Base-by-base conservation (phyloP, 1,140 invertebrate genomes). In the Drosophila nigromelanica region DNA sequence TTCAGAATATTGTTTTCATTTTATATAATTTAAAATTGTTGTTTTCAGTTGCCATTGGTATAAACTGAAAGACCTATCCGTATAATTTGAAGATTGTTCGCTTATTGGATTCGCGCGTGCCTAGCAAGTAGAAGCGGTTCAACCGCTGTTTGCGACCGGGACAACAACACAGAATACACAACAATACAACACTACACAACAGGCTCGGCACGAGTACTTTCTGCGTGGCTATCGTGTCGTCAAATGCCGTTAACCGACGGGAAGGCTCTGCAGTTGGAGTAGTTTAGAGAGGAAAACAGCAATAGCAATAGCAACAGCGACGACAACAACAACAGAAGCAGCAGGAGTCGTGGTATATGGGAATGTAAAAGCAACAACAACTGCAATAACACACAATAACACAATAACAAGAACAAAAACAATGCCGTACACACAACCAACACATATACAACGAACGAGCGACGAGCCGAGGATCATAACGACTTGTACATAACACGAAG, bases 401-500 rank as follows among this genome's bases (percentile, higher is more conserved):
- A 76, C 76, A 83, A 81, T 71, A 77, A 73, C 69, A 80, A 72
- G 39, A 62, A 63, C 64, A 70, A 51, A 48, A 60, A 80, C 58
- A 75, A 54, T 56, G 30, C 15, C 58, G 72, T 55, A 61, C 73
- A 58, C 78, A 80, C 60, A 72, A 69, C 42, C 64, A 54, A 40
- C 47, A 67, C 77, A 74, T 74, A 77, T 77, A 74, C 60, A 69
- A 58, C 76, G 73, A 77, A 80, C 85, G 85, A 82, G 72, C 73
- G 73, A 61, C 55, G 76, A 89, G 83, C 83, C 85, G 83, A 83
- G 60, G 76, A 89, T 89, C 83, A 89, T 78, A 86, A 82, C 70
- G 72, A 15, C 45, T 63, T 70, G 82, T 87, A 82, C 52, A 87
- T 87, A 89, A 78, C 78, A 82, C 82, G 82, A 87, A 89, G 79